phyloP scores from a whole-genome alignment of 2,113 vertebrate species.

The Mirza zaza region DNA sequence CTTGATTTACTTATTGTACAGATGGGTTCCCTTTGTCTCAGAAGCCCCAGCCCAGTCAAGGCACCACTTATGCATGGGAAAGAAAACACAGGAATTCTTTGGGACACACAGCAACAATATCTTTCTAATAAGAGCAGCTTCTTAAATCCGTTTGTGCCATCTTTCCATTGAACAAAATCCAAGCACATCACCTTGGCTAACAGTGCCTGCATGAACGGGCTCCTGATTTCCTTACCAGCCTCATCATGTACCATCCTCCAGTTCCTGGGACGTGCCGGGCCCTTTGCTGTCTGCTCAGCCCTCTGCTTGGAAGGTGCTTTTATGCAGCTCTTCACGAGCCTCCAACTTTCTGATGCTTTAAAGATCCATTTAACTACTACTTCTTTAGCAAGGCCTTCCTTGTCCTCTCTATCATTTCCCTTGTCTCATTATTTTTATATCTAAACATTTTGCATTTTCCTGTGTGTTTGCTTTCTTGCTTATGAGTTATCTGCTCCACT shows the following conservation, averaged over 20 bases:
- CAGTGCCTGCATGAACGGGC: background rate
- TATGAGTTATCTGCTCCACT: background rate
- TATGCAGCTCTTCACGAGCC: background rate
- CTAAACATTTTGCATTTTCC: background rate
- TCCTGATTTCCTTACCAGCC: background rate
- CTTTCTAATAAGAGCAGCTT: background rate
- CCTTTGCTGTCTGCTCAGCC: background rate
- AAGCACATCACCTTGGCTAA: background rate
- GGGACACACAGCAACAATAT: background rate
- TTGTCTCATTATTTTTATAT: background rate
- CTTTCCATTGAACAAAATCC: background rate
- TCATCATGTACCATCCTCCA: background rate
- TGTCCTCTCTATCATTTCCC: background rate
- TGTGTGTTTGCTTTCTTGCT: background rate
- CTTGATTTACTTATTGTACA: background rate
- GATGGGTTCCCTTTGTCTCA: background rate
- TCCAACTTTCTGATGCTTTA: background rate
- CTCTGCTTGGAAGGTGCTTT: background rate
- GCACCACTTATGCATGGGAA: background rate
- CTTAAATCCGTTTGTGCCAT: background rate
- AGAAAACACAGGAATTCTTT: conserved; percentile 2
- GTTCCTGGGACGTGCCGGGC: background rate
- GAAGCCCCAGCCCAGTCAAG: background rate
- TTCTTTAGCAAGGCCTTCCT: background rate
- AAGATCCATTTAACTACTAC: background rate